Evolutionary conservation across 2,888 invertebrate species (phyloP), one percentile per base, ranked within the genome.

Genomic region (Tinea pellionella): DNA sequence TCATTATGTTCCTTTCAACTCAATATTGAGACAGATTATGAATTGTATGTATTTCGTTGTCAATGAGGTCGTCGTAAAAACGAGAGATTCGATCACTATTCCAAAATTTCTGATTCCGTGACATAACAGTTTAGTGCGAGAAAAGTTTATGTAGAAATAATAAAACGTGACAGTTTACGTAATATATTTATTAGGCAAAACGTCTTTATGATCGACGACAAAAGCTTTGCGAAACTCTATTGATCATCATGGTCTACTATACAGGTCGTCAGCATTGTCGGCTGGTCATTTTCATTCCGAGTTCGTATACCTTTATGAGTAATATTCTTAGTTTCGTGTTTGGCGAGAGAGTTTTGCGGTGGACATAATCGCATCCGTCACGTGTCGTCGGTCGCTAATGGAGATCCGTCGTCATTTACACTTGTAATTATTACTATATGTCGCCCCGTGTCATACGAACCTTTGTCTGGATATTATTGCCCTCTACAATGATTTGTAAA

Each of bases 1-100:
- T 53, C 68, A 66, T 53, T 53, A 53, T 24, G 19, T 24, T 24
- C 53, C 24, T 53, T 53, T 53, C 53, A 24, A 24, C 53, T 53
- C 2, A 24, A 53, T 53, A 24, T 24, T 53, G 11, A 24, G 53
- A 18, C 53, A 53, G 19, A 12, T 53, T 24, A n/a, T 19, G 18
- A 53, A 9, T 53, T 53, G 53, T 19, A 11, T 53, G 19, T 53
- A 53, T 16, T 16, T 53, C 6, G 24, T 53, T 9, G 16, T 53
- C 12, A 18, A 19, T 53, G 53, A 53, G 24, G 24, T 24, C 24
- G 53, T 18, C n/a, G 47, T 15, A 16, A 8, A 47, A 47, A 16
- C 47, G 47, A 47, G 47, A 47, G 47, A 7, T 12, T 13, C n/a
- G 42, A 42, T 42, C 42, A 13, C 47, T 47, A 47, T 47, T 47